Conservation (phyloP, 2,797 vertebrate species). For the Apogon talboti region DNA sequence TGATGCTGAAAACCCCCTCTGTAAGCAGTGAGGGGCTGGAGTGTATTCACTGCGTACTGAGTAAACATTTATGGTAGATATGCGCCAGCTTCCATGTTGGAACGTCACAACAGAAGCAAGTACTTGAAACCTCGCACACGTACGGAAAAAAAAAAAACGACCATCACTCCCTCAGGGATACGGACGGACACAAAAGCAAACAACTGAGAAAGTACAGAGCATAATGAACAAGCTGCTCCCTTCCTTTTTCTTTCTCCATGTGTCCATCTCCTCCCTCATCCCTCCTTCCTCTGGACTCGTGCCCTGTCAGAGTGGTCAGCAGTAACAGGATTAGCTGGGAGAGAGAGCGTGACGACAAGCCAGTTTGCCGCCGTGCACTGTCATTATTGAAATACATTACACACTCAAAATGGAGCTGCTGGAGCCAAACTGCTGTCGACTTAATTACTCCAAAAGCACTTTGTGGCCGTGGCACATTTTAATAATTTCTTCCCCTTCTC, state of each 20-base stretch:
- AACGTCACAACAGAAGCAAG: slow-evolving; percentile 26
- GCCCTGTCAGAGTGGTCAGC: slow-evolving; percentile 73
- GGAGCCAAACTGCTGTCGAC: slow-evolving; percentile 75
- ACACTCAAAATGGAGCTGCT: slow-evolving; percentile 68
- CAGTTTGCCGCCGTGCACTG: slow-evolving; percentile 61
- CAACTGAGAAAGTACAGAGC: slow-evolving; percentile 10
- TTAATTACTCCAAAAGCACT: slow-evolving; percentile 76
- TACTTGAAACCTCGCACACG: slow-evolving; percentile 27
- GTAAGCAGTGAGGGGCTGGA: slow-evolving; percentile 55
- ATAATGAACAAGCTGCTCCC: slow-evolving; percentile 33
- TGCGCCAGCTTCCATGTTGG: slow-evolving; percentile 21
- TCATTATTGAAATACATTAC: slow-evolving; percentile 81
- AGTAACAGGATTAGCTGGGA: slow-evolving; percentile 71
- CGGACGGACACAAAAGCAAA: not conserved
- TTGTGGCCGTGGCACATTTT: slow-evolving; percentile 69
- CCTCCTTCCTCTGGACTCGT: slow-evolving; percentile 42
- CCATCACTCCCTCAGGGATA: not conserved
- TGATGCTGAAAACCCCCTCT: slow-evolving; percentile 54
- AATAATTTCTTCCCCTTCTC: slow-evolving; percentile 65
- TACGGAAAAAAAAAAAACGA: slow-evolving; percentile 14
- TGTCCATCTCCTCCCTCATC: slow-evolving; percentile 27
- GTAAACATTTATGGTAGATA: slow-evolving; percentile 58
- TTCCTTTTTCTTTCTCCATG: slow-evolving; percentile 13
- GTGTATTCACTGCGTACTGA: slow-evolving; percentile 53
- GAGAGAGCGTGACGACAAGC: slow-evolving; percentile 71